Base-by-base conservation (phyloP, 2,888 invertebrate genomes). In the Stenchaetothrips biformis region DNA sequence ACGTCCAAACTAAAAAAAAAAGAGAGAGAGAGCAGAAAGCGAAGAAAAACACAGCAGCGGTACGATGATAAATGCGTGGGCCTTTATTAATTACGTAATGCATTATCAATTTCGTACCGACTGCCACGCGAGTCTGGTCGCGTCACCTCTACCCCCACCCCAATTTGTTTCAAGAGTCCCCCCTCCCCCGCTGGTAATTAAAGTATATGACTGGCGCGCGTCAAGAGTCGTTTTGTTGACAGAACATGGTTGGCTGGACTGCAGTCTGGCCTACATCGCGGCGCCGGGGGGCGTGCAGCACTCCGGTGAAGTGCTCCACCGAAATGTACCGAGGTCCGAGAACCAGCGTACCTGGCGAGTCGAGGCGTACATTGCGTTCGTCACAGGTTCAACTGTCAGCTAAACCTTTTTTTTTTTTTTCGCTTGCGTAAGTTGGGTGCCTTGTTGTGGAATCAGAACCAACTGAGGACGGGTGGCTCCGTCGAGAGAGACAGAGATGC, bases 41-140 rank as follows among this genome's bases (percentile, higher is more conserved):
- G 16, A 53, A 53, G 6, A 53, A 53, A 53, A 53, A 53, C 4
- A 37, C 37, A 37, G 37, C 37, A 37, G 37, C 37, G 4, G 37
- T 37, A 18, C 25, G 67, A 7, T 74, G 67, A 74, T 74, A 9
- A 74, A 74, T 74, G 67, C 25, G 21, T 11, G 21, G 18, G 67
- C 25, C 67, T 74, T 25, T 74, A 74, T 74, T 74, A 74, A 74
- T 74, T 25, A 74, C 67, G 67, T 74, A 74, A 74, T 74, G 67
- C 67, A 25, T 74, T 74, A 74, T 74, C 67, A 74, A 74, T 74
- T 74, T 74, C 67, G 67, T 74, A 25, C 25, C 67, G 67, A 13
- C 13, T 74, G 9, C n/a, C n/a, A n/a, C 67, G 67, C 11, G 67
- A 74, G 18, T 13, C 53, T 53, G 53, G 53, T 13, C 4, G 6